Conservation (phyloP, 1,140 invertebrate species). For the Caenorhabditis tropicalis region DNA sequence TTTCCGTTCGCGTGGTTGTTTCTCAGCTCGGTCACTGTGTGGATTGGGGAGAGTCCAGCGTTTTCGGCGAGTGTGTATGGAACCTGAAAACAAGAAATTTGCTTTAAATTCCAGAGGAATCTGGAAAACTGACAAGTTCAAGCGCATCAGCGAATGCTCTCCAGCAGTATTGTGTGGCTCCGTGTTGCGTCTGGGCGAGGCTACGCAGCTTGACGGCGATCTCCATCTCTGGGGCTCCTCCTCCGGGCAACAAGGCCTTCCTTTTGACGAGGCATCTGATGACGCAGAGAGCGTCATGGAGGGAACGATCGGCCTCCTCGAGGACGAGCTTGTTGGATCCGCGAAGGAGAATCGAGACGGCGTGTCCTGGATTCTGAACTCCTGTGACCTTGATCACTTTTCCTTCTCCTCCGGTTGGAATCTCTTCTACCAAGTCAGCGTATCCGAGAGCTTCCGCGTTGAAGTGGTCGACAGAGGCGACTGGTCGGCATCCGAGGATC, state of each 20-base stretch:
- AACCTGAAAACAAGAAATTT: constrained; percentile 72
- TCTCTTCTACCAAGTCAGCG: constrained; percentile 93
- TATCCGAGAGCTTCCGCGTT: constrained; percentile 85
- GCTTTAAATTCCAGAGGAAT: not conserved
- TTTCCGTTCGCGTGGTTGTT: constrained; percentile 94
- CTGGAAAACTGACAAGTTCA: constrained; percentile 79
- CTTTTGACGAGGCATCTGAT: constrained; percentile 95
- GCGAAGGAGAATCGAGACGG: constrained; percentile 89
- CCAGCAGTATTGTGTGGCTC: constrained; percentile 90
- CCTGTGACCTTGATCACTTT: constrained; percentile 96
- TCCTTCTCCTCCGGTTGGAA: constrained; percentile 82
- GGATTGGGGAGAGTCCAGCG: constrained; percentile 95
- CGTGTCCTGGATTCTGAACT: constrained; percentile 85
- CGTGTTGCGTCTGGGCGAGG: constrained; percentile 83
- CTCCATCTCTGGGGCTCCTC: constrained; percentile 95
- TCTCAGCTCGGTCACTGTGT: constrained; percentile 93
- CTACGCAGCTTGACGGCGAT: constrained; percentile 85
- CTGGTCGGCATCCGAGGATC: constrained; percentile 89
- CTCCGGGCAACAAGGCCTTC: constrained; percentile 76
- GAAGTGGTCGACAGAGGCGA: constrained; percentile 98
- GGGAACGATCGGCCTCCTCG: constrained; percentile 86
- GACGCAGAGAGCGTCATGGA: constrained; percentile 97
- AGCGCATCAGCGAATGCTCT: constrained; percentile 90
- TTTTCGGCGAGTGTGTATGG: constrained; percentile 99
- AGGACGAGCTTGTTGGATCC: constrained; percentile 95